Conservation (phyloP, 2,797 vertebrate genomes). For the Rhynchonycteris naso region DNA sequence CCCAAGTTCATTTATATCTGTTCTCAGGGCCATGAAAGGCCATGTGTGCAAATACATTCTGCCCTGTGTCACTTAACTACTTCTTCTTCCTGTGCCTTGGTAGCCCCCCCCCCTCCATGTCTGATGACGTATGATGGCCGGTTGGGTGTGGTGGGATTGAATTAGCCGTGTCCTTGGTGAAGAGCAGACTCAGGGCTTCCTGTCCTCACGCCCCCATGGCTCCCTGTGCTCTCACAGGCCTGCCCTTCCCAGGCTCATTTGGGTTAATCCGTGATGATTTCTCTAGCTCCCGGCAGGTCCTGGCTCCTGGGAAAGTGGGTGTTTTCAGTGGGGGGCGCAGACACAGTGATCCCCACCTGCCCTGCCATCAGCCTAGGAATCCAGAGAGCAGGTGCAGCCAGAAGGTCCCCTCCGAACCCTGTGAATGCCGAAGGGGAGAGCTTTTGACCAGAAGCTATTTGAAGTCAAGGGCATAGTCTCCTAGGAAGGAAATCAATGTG, state of each 20-base stretch:
- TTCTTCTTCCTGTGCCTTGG: too few species aligned
- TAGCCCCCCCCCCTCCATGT: fast-evolving
- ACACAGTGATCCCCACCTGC: fast-evolving
- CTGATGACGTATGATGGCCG: fast-evolving
- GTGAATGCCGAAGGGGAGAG: background rate
- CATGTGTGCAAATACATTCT: background rate
- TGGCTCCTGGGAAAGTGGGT: background rate
- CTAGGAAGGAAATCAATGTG: background rate
- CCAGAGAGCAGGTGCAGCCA: background rate
- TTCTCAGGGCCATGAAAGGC: background rate
- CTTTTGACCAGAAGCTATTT: background rate
- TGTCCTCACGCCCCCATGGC: fast-evolving
- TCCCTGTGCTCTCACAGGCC: background rate
- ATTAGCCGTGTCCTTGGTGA: background rate
- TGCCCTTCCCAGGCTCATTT: background rate
- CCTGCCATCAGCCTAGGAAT: background rate
- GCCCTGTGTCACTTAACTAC: background rate
- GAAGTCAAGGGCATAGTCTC: slow-evolving; percentile 1
- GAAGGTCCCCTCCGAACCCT: background rate
- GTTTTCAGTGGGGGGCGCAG: background rate
- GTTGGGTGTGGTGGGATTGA: background rate
- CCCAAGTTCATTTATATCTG: background rate
- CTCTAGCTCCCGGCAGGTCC: background rate
- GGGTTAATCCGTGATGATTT: background rate
- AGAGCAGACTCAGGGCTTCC: background rate